These are phyloP conservation scores for Toxostoma redivivum DNA, from an alignment of 2,113 vertebrate species.

Conservation along the genomic window DNA sequence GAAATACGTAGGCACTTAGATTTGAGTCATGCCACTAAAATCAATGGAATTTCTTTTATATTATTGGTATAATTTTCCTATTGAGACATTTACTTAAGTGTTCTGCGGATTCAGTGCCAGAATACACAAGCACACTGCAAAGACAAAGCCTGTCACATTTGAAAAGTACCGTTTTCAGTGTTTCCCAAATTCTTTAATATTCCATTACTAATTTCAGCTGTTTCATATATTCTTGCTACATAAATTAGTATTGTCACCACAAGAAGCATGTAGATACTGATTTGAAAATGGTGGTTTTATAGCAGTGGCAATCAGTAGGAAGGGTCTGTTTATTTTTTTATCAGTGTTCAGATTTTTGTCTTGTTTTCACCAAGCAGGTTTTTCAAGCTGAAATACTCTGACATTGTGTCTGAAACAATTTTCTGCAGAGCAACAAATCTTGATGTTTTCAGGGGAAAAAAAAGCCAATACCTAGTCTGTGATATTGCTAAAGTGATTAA, in stretches of 20 bases:
- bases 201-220: not conserved
- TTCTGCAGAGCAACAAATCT: not conserved
- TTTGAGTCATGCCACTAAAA: not conserved
- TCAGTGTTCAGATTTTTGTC: not conserved
- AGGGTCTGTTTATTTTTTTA: not conserved
- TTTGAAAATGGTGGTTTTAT: not conserved
- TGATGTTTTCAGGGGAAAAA: not conserved
- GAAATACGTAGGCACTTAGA: not conserved
- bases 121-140: not conserved
- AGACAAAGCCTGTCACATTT: not conserved
- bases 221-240: not conserved
- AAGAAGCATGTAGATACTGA: not conserved
- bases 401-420: not conserved
- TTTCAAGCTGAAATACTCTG: not conserved
- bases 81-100: constrained; percentile 9
- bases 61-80: constrained; percentile 13
- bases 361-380: not conserved
- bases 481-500: not conserved
- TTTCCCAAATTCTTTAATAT: not conserved
- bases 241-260: not conserved
- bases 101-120: constrained; percentile 3
- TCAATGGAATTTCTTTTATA: not conserved
- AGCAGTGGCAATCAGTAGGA: not conserved
- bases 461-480: not conserved
- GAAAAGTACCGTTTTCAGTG: not conserved